Evolutionary conservation across 2,797 vertebrate genomes (phyloP), one percentile per base, ranked within the genome.

Genomic region (Orestias chungarensis): DNA sequence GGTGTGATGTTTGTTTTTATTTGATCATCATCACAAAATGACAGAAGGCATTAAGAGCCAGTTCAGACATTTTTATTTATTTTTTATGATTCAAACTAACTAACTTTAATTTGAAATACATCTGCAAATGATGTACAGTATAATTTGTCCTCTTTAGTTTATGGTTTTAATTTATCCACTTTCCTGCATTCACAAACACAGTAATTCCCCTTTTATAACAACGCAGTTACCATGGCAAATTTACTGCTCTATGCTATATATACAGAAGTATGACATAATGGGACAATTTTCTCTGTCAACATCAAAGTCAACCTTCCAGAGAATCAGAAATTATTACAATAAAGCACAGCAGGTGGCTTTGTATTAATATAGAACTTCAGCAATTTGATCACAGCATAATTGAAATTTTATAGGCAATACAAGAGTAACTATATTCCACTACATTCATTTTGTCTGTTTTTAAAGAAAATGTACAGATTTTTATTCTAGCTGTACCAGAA

Each of bases 251-350:
- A 17, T 15, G 52, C 10, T 50, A 66, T 81, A 66, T 64, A 70
- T 76, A 57, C 50, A 55, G 38, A 69, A 57, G 68, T 64, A 54
- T 57, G 31, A 64, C 35, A 43, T 66, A 72, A 82, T 64, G 52
- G 29, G 49, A 74, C 62, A 57, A 69, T 66, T 70, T 35, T 59
- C 47, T 74, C 54, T 66, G 65, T 52, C 33, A 68, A 62, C 71
- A 76, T 83, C 73, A 75, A 85, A 69, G 38, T 55, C 14, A 74
- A 43, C 35, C 73, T 70, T 80, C 40, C 66, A 65, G 49, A 69
- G 54, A 70, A 15, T 79, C 47, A 50, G 35, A 57, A 42, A 35
- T 46, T 35, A 25, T 29, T 66, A 35, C 65, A 42, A 29, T 29
- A 35, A 38, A 78, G 46, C 70, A 44, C 72, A 71, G 77, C 52